These are phyloP conservation scores for Myotis myotis DNA, from an alignment of 2,797 vertebrate genomes.

Conservation along the genomic window DNA sequence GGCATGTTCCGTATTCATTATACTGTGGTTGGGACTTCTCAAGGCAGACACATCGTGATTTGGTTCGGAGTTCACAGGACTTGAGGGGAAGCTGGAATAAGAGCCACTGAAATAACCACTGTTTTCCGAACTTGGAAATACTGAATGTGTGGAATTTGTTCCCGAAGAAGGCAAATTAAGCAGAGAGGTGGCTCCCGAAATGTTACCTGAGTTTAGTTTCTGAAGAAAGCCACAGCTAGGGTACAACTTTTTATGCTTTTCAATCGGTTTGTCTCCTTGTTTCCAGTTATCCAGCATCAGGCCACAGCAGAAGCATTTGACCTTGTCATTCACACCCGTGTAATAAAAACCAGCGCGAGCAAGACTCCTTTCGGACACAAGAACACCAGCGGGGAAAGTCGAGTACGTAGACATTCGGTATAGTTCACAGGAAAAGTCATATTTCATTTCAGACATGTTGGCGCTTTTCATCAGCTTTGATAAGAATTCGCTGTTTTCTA, in stretches of 20 bases:
- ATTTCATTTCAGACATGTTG: slow-evolving; percentile 88
- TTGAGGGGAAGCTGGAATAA: slow-evolving; percentile 88
- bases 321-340: slow-evolving; percentile 92
- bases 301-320: slow-evolving; percentile 95
- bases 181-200: slow-evolving; percentile 88
- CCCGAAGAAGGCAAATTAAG: slow-evolving; percentile 88
- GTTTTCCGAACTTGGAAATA: slow-evolving; percentile 84
- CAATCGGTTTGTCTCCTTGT: slow-evolving; percentile 91
- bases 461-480: slow-evolving; percentile 88
- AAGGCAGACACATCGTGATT: slow-evolving; percentile 90
- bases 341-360: slow-evolving; percentile 97
- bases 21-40: slow-evolving; percentile 85
- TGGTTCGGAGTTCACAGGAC: slow-evolving; percentile 87
- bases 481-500: slow-evolving; percentile 89
- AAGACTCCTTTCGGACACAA: slow-evolving; percentile 93
- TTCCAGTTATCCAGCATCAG: slow-evolving; percentile 94
- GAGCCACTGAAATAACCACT: slow-evolving; percentile 89
- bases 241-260: slow-evolving; percentile 92
- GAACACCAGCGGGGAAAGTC: slow-evolving; percentile 86
- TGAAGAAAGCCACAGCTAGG: slow-evolving; percentile 94
- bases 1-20: slow-evolving; percentile 93
- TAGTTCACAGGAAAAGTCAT: slow-evolving; percentile 94
- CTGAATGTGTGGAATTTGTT: slow-evolving; percentile 71
- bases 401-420: slow-evolving; percentile 96
- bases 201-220: slow-evolving; percentile 88